Evolutionary conservation across 2,113 vertebrate genomes (phyloP), one percentile per base, ranked within the genome.

Genomic region (Brachyistius frenatus): DNA sequence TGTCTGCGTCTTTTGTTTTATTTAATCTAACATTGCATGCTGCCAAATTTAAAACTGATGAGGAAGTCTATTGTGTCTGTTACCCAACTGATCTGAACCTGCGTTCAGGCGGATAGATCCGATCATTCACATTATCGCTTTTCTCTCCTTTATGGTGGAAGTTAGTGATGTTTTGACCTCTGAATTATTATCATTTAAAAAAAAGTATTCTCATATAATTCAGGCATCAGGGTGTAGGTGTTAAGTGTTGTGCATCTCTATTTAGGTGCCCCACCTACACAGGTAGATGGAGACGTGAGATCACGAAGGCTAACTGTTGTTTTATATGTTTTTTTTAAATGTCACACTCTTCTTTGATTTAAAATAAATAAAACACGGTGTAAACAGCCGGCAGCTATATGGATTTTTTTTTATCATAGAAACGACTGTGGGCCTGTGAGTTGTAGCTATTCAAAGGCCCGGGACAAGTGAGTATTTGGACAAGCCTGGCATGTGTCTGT

Each of bases 1-100:
- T 1, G 10, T 44, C 15, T 39, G 70, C 2, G 35, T 33, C 64
- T 55, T 0, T 50, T n/a, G 9, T 30, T 74, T 72, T 68, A 62
- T 73, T 23, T 75, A 61, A 88, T 70, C 10, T 39, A 63, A 54
- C 15, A 1, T 66, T 37, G 62, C 30, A 30, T 54, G 76, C 39
- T 84, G 58, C 83, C 57, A 76, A 57, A 85, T 80, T 47, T 66
- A 81, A n/a, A 76, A 78, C 47, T 58, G 78, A 88, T 61, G 83
- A 91, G 87, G 90, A 91, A 91, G 89, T 89, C 83, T 70, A 75
- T 93, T 91, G 91, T 89, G 89, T 90, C 78, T 88, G 74, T 79
- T 67, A 35, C 57, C 65, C 68, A 73, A 57, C 74, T 85, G 73
- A 75, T 81, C 2, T 55, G 65, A 78, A 13, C 50, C 69, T 50